phyloP scores from a whole-genome alignment of 2,797 vertebrate species.

The Sebastes hubbsi region DNA sequence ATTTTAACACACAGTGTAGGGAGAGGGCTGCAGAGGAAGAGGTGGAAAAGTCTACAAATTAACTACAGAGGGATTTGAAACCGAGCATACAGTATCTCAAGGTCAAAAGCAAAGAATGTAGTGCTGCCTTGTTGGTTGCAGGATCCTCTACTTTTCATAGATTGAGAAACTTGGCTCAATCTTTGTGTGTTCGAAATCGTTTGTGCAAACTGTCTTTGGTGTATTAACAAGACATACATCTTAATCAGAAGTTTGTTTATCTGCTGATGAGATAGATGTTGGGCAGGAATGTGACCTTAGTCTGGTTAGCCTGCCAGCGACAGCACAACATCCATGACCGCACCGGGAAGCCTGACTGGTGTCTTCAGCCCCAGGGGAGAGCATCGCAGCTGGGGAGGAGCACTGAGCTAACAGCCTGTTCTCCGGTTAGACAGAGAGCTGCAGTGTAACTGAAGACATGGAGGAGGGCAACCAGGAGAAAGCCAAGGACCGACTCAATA shows the following conservation, averaged over 20 bases:
- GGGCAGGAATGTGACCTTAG: conserved; percentile 55
- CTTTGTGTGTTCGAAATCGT: background rate
- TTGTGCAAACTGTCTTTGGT: background rate
- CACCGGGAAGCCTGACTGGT: conserved; percentile 38
- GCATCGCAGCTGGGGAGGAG: conserved; percentile 48
- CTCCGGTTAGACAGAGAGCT: conserved; percentile 28
- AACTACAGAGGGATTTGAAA: background rate
- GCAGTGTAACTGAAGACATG: conserved; percentile 37
- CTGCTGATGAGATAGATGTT: conserved; percentile 28
- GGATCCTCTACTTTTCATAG: background rate
- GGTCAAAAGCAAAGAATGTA: conserved; percentile 27
- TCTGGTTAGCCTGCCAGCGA: conserved; percentile 38
- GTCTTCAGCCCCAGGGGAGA: conserved; percentile 44
- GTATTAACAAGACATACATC: conserved; percentile 2
- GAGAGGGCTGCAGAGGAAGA: background rate
- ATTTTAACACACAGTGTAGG: background rate
- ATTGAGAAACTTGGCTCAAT: background rate
- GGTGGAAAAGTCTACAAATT: background rate
- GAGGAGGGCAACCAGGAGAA: conserved; percentile 13
- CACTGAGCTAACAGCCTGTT: conserved; percentile 25
- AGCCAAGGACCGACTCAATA: background rate
- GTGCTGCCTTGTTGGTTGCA: background rate
- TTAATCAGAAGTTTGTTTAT: conserved; percentile 20
- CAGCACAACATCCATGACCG: conserved; percentile 52
- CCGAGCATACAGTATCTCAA: conserved; percentile 11